Percentiles rank a stretch among this genome's conserved stretches.
Evolutionary conservation across 1,140 invertebrate genomes (phyloP).

Genomic region (Babylonia areolata): DNA sequence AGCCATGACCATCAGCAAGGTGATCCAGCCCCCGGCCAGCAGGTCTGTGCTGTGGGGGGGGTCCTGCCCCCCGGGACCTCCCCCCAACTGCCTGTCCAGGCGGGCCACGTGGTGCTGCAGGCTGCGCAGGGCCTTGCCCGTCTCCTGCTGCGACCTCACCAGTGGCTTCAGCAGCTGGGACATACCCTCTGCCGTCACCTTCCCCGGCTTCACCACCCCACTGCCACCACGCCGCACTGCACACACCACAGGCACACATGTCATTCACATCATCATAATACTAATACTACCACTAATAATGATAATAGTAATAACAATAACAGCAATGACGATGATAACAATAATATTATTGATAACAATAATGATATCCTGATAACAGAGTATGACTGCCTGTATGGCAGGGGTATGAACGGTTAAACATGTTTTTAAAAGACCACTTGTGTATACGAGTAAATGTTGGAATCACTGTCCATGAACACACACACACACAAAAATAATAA

Average conservation of each 20-base stretch:
- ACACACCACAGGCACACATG: not conserved
- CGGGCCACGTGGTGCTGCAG: constrained; percentile 51
- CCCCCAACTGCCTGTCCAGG: not conserved
- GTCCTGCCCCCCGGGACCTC: not conserved
- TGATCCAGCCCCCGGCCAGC: constrained; percentile 55
- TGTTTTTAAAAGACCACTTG: too few species aligned
- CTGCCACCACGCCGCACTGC: not conserved
- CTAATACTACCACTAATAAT: too few species aligned
- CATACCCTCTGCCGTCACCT: constrained; percentile 51
- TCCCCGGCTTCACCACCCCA: not conserved
- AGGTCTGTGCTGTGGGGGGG: not conserved
- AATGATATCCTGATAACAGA: too few species aligned
- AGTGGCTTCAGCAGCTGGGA: constrained; percentile 59
- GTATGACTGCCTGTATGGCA: too few species aligned
- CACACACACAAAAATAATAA: too few species aligned
- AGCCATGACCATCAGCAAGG: constrained; percentile 60
- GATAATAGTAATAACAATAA: too few species aligned
- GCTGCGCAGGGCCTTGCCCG: constrained; percentile 45
- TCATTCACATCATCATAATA: too few species aligned
- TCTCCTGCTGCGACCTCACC: constrained; percentile 58
- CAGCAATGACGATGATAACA: too few species aligned
- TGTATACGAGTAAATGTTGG: too few species aligned
- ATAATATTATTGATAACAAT: too few species aligned
- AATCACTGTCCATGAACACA: too few species aligned
- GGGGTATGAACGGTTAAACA: too few species aligned